A percentile compares a stretch with the other conserved stretches of the same genome.
Evolutionary conservation across 2,113 vertebrate species (phyloP).

Genomic region (Ammodramus savannarum): DNA sequence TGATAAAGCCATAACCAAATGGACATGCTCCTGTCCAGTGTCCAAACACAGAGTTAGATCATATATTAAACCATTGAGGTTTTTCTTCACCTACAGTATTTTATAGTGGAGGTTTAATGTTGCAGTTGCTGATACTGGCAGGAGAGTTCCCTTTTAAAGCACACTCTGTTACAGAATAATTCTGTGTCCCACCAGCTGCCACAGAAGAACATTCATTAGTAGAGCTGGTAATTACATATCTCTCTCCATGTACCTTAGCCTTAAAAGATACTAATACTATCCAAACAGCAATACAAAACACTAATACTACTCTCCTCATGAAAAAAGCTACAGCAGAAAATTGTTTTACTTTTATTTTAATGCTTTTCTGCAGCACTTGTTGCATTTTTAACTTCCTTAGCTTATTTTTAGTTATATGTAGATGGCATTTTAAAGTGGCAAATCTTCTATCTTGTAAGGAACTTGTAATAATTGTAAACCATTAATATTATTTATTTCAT

Average conservation of each 20-base stretch:
- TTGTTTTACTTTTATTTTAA: not conserved
- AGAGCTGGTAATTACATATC: not conserved
- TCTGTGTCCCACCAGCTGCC: not conserved
- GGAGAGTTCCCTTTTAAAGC: slow-evolving; percentile 3
- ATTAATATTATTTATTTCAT: not conserved
- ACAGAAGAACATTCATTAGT: not conserved
- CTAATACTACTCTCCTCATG: not conserved
- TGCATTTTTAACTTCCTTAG: slow-evolving; percentile 33
- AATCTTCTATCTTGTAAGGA: not conserved
- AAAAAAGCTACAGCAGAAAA: not conserved
- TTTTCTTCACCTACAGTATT: not conserved
- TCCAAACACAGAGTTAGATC: not conserved
- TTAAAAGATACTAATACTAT: not conserved
- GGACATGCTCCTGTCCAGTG: not conserved
- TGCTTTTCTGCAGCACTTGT: slow-evolving; percentile 42
- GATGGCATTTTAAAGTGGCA: not conserved
- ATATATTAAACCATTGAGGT: not conserved
- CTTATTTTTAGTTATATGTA: not conserved
- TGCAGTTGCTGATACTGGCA: not conserved
- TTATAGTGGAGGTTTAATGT: not conserved
- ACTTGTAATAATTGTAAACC: not conserved
- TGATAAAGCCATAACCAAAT: not conserved
- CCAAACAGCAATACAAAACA: not conserved
- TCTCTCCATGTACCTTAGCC: not conserved
- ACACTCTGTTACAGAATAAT: not conserved